Evolutionary conservation across 1,140 invertebrate genomes (phyloP).

Genomic region (Meloidogyne floridensis): DNA sequence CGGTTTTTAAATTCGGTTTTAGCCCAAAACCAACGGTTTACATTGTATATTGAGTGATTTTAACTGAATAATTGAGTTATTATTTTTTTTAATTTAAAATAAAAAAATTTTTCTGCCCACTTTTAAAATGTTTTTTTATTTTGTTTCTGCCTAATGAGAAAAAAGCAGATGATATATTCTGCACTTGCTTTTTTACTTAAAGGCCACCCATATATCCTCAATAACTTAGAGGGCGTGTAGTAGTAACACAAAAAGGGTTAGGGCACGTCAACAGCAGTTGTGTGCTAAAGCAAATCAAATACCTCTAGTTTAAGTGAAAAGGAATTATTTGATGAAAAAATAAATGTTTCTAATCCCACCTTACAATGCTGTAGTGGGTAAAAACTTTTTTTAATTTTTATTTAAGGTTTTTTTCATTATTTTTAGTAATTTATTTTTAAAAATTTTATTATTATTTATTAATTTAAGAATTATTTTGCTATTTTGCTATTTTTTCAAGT

Average conservation of each 20-base stretch:
- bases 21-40: no score
- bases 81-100: no score
- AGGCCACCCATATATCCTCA: background rate
- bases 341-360: background rate
- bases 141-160: background rate
- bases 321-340: background rate
- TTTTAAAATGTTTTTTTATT: no score
- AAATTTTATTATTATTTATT: no score
- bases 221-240: background rate
- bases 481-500: no score
- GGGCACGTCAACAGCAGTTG: conserved; percentile 4
- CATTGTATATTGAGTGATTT: no score
- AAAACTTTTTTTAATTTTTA: background rate
- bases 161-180: background rate
- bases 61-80: no score
- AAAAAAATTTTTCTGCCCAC: no score
- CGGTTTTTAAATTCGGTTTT: no score
- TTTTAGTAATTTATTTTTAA: conserved; percentile 10
- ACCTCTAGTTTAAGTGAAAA: background rate
- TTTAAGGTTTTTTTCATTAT: background rate
- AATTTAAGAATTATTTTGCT: background rate
- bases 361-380: background rate
- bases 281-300: conserved; percentile 1
- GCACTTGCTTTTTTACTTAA: background rate
- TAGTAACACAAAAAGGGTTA: background rate